Base-by-base conservation (phyloP, 1,140 invertebrate species). In the Leptestheria dahalacensis region DNA sequence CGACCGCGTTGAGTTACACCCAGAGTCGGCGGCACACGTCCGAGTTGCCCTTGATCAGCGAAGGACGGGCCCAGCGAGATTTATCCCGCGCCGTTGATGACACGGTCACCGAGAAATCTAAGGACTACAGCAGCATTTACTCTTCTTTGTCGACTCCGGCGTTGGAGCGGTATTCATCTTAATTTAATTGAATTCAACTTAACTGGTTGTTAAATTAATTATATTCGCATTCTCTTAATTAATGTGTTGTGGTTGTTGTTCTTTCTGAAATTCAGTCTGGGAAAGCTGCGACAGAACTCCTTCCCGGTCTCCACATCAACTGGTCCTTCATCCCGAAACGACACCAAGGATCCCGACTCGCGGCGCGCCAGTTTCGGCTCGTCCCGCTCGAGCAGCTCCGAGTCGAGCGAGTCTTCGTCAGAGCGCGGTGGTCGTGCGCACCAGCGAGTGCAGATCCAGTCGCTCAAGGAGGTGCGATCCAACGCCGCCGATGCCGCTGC, bases 391-490 rank as follows among this genome's bases (percentile, higher is more conserved):
- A 41, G 33, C 33, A 41, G 33, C 15, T 41, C 33, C 6, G 52
- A 61, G 9, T 57, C 59, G 12, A 59, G 57, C 2, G 25, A 33
- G 11, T 6, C 24, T 50, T 11, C 48, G 18, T 56, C 29, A 12
- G 47, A 61, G 23, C 29, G 48, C 47, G 48, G 61, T 15, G 28
- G 25, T 46, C 55, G 48, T 41, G 26, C n/a, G 26, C 24, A 58
- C 20, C 55, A 62, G 25, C 59, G 62, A 4, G 52, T 64, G 20
- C 60, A 63, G 41, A 62, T 65, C n/a, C 62, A 63, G 41, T 65
- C 65, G 0, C 25, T 64, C 10, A 66, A 64, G 53, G 63, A 66
- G 65, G 63, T 69, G 6, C 48, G 46, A 29, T 52, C 25, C 20
- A 48, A 48, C 33, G n/a, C 21, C 20, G 54, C 60, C 15, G 26